phyloP scores from a whole-genome alignment of 2,888 invertebrate genomes.

The Lasioglossum villosulum region DNA sequence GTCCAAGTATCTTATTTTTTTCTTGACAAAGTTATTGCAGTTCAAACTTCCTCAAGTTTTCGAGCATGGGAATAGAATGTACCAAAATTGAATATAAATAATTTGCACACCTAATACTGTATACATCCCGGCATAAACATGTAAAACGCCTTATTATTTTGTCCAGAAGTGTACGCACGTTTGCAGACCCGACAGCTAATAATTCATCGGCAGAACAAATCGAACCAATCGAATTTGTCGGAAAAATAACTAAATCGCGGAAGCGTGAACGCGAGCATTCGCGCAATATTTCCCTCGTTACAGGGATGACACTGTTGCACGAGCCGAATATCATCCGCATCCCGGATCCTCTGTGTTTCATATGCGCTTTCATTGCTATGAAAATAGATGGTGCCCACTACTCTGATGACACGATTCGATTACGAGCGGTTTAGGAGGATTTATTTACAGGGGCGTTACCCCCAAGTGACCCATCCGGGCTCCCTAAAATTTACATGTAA shows the following conservation, averaged over 20 bases:
- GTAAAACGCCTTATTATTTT: background rate
- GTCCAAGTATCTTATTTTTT: too few species aligned
- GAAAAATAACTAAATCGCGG: constrained; percentile 27
- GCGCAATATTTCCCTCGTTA: background rate
- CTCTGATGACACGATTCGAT: constrained; percentile 11
- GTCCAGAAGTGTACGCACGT: background rate
- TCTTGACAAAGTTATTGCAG: too few species aligned
- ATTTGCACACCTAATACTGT: too few species aligned
- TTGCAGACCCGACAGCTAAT: background rate
- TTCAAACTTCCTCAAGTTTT: too few species aligned
- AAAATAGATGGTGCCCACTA: constrained; percentile 7
- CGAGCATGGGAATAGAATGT: too few species aligned
- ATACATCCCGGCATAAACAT: background rate
- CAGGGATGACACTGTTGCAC: background rate
- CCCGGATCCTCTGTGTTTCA: background rate
- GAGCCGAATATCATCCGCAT: background rate
- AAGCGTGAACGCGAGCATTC: background rate
- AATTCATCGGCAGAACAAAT: background rate
- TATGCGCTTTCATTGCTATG: constrained; percentile 20
- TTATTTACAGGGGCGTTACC: background rate
- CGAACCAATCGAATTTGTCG: constrained; percentile 17
- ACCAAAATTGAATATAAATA: too few species aligned
- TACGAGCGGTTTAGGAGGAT: constrained; percentile 12
- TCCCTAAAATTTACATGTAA: background rate
- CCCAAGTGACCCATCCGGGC: background rate